Percentiles rank a stretch among this genome's conserved stretches.
phyloP scores from a whole-genome alignment of 2,113 vertebrate genomes.

The Gavia stellata region DNA sequence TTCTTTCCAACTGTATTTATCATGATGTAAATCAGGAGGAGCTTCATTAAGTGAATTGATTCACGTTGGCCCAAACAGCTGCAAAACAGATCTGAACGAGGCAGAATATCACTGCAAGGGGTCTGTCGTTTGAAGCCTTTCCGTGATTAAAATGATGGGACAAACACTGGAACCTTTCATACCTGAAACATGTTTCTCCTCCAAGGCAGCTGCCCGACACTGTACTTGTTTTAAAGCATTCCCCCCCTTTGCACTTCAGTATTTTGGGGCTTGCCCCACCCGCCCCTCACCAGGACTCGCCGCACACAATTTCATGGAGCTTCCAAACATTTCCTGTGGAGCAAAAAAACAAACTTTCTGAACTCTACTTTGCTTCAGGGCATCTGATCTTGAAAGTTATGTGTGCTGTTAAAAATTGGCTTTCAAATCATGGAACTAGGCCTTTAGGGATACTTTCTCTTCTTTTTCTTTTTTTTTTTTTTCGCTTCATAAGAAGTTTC shows the following conservation, averaged over 20 bases:
- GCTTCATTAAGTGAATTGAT: background rate
- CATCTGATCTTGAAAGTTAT: constrained; percentile 61
- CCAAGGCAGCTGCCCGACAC: background rate
- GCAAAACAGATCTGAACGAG: background rate
- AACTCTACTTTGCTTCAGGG: constrained; percentile 21
- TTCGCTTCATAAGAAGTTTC: background rate
- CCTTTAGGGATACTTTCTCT: constrained; percentile 36
- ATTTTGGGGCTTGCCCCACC: background rate
- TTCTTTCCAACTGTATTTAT: background rate
- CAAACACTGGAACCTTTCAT: background rate
- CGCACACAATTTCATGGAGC: background rate
- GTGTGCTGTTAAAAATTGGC: constrained; percentile 58
- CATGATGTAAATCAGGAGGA: background rate
- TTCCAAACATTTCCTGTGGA: constrained; percentile 39
- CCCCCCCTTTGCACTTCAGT: background rate
- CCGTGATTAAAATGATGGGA: background rate
- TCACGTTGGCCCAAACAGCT: background rate
- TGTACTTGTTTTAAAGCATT: background rate
- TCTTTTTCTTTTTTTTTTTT: background rate
- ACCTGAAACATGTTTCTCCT: background rate
- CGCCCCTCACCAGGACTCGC: background rate
- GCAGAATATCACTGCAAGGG: background rate
- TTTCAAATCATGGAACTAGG: constrained; percentile 57
- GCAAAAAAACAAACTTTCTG: constrained; percentile 38
- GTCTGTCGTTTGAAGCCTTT: background rate